These are phyloP conservation scores for Cacatua alba DNA, from an alignment of 2,113 vertebrate genomes.

Conservation along the genomic window DNA sequence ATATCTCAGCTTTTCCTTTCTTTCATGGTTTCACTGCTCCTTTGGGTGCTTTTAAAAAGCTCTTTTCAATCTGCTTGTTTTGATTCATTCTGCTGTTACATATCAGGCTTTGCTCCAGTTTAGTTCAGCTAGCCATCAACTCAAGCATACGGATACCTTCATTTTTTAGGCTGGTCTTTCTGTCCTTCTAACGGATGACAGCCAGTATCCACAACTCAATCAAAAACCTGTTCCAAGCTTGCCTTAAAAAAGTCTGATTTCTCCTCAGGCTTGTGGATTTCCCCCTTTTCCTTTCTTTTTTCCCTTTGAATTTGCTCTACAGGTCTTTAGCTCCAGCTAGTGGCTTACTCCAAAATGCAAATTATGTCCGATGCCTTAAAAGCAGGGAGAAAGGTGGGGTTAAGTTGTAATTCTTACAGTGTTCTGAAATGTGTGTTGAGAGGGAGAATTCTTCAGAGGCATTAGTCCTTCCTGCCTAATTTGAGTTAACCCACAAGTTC, in stretches of 20 bases:
- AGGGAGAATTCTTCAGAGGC: constrained; percentile 1
- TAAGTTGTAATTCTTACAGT: background rate
- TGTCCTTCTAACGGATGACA: background rate
- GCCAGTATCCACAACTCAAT: background rate
- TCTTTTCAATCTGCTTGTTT: background rate
- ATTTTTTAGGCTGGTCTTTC: background rate
- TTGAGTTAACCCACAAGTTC: constrained; percentile 20
- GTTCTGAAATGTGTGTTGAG: background rate
- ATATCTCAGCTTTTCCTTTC: background rate
- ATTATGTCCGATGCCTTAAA: constrained; percentile 30
- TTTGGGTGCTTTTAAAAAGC: background rate
- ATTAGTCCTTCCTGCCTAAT: constrained; percentile 23
- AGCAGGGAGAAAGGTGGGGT: background rate
- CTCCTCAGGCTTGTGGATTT: background rate
- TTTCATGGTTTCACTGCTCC: background rate
- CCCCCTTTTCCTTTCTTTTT: background rate
- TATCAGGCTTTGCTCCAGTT: background rate
- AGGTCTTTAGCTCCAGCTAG: constrained; percentile 75
- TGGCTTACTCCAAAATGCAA: constrained; percentile 68
- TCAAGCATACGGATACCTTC: background rate
- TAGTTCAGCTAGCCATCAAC: background rate
- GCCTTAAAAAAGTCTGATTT: constrained; percentile 30
- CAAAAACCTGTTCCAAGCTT: background rate
- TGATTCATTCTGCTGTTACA: background rate
- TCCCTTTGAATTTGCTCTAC: constrained; percentile 50